These are phyloP conservation scores for Zaprionus taronus DNA, from an alignment of 1,140 invertebrate species.

Conservation along the genomic window DNA sequence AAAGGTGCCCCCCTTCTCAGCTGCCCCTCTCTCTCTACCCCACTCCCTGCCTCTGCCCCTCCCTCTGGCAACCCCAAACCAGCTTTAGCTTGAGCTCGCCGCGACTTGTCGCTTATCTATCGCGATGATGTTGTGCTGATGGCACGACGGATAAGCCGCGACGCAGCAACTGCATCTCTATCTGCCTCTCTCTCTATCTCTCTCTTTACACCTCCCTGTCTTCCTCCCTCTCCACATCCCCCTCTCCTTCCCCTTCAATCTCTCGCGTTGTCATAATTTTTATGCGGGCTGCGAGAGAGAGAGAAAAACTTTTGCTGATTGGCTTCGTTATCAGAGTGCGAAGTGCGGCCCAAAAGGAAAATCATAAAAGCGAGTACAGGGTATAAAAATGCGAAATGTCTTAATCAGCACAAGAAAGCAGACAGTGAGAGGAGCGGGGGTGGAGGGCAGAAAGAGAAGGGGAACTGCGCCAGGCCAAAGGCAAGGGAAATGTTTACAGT, in stretches of 20 bases:
- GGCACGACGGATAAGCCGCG: constrained; percentile 59
- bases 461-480: constrained; percentile 6
- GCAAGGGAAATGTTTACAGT: constrained; percentile 67
- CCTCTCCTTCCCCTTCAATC: background rate
- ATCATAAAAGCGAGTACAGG: constrained; percentile 14
- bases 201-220: background rate
- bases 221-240: background rate
- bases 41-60: background rate
- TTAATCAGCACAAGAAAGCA: constrained; percentile 54
- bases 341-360: constrained; percentile 20
- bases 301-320: constrained; percentile 44
- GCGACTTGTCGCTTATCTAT: constrained; percentile 57
- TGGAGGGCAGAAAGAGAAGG: background rate
- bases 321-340: constrained; percentile 58
- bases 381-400: constrained; percentile 55
- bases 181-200: background rate
- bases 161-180: constrained; percentile 36
- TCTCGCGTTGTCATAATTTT: constrained; percentile 58
- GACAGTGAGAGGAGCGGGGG: background rate
- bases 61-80: background rate
- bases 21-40: constrained; percentile 1
- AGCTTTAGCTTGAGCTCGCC: background rate
- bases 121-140: constrained; percentile 73
- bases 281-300: constrained; percentile 19
- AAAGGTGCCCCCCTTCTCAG: constrained; percentile 31